Percentiles rank a stretch among this genome's conserved stretches.
These are phyloP conservation scores for Minunthozetes semirufus DNA, from an alignment of 2,888 invertebrate species.

Conservation along the genomic window DNA sequence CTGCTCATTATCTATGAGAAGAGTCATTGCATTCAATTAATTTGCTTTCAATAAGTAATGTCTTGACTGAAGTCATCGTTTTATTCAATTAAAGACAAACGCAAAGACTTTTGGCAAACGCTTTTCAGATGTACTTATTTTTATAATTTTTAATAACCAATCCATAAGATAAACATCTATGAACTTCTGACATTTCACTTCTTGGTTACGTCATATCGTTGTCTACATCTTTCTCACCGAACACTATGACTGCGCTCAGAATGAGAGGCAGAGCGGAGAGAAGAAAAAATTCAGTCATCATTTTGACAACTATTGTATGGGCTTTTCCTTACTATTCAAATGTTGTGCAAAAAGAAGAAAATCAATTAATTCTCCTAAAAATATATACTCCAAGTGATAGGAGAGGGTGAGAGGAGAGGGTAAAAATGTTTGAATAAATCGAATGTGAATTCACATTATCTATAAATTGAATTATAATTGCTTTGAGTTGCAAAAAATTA, in stretches of 20 bases:
- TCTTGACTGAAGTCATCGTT: neutral
- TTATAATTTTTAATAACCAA: neutral
- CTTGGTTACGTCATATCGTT: neutral
- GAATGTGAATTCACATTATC: neutral
- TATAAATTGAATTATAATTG: constrained; percentile 7
- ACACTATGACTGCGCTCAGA: neutral
- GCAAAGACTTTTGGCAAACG: too few species aligned
- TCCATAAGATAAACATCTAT: neutral
- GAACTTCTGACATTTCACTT: neutral
- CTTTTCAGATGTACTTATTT: neutral
- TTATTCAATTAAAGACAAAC: too few species aligned
- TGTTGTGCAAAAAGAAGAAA: neutral
- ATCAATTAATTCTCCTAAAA: neutral
- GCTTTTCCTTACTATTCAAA: neutral
- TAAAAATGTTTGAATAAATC: neutral
- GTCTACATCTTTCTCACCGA: neutral
- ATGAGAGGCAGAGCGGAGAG: neutral
- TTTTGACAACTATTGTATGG: neutral
- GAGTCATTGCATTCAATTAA: neutral
- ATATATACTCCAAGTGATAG: neutral
- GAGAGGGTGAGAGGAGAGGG: neutral
- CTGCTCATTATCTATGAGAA: neutral
- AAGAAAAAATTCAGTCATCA: neutral
- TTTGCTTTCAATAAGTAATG: neutral
- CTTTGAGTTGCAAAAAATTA: neutral